Percentiles rank a stretch among this genome's conserved stretches.
Evolutionary conservation across 2,797 vertebrate genomes (phyloP).

Genomic region (Lepilemur ruficaudatus): DNA sequence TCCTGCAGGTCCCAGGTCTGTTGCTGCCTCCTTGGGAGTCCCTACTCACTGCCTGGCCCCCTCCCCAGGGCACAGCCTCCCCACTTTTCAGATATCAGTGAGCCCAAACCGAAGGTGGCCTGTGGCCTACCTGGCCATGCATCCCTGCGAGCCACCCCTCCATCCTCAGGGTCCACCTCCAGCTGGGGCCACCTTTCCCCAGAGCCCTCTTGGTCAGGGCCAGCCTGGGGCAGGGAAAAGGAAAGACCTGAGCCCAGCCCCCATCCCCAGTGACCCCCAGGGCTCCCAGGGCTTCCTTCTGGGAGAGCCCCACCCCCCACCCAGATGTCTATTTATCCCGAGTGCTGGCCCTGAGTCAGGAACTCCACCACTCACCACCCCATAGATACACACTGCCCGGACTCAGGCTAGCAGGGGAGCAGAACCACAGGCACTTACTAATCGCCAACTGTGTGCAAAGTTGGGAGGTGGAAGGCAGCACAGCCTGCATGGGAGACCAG

Average conservation of each 20-base stretch:
- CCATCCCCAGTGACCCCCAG: neutral
- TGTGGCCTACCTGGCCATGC: neutral
- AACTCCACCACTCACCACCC: neutral
- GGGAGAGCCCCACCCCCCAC: neutral
- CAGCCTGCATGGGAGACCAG: neutral
- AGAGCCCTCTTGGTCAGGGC: neutral
- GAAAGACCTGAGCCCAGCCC: neutral
- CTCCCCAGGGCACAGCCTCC: neutral
- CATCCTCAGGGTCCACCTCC: neutral
- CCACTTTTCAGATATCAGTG: neutral
- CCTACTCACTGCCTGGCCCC: neutral
- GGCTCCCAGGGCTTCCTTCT: neutral
- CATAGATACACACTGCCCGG: neutral
- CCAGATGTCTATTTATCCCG: neutral
- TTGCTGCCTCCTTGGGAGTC: neutral
- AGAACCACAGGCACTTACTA: too few relatives aligned
- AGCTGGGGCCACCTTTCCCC: neutral
- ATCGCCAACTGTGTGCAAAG: neutral
- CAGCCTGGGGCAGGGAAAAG: neutral
- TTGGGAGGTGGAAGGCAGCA: neutral
- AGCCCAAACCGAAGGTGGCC: neutral
- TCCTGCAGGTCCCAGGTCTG: neutral
- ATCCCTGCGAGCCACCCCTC: neutral
- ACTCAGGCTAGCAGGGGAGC: neutral
- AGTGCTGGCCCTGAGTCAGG: neutral